Percentiles rank a stretch among this genome's conserved stretches.
Evolutionary conservation across 1,140 invertebrate genomes (phyloP).

Genomic region (Triops longicaudatus): DNA sequence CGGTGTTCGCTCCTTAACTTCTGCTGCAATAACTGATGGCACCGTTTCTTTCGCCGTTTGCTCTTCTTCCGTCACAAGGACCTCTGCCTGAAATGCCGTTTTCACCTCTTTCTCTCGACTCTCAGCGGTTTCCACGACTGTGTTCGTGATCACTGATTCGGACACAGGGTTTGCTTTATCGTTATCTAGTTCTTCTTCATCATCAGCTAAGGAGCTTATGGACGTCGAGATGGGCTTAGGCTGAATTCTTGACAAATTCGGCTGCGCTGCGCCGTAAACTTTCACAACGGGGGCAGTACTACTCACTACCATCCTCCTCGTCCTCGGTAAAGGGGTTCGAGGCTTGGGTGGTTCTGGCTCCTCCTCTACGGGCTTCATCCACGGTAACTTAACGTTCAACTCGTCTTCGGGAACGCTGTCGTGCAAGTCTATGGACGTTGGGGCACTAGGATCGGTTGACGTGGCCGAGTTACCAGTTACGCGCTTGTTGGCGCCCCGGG

Average conservation of each 20-base stretch:
- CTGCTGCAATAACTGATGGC: not conserved
- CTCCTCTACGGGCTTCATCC: slow-evolving; percentile 22
- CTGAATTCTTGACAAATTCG: slow-evolving; percentile 6
- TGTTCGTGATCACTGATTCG: not conserved
- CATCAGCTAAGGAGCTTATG: not conserved
- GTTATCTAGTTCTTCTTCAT: slow-evolving; percentile 18
- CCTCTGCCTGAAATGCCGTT: not conserved
- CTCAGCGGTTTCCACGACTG: not conserved
- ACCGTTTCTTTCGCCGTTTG: not conserved
- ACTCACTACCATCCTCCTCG: not conserved
- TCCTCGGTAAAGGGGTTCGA: not conserved
- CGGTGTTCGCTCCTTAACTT: not conserved
- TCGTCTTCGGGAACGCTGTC: slow-evolving; percentile 20
- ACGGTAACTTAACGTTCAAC: slow-evolving; percentile 9
- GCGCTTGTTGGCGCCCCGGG: not conserved
- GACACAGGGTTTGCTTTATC: not conserved
- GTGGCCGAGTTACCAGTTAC: not conserved
- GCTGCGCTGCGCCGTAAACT: not conserved
- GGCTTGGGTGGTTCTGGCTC: not conserved
- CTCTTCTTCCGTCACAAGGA: not conserved
- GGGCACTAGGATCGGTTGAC: not conserved
- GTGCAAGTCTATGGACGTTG: not conserved
- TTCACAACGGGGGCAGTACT: not conserved
- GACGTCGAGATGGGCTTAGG: slow-evolving; percentile 1
- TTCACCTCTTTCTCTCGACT: not conserved